These are phyloP conservation scores for Heliangelus exortis DNA, from an alignment of 2,797 vertebrate genomes.

Conservation along the genomic window DNA sequence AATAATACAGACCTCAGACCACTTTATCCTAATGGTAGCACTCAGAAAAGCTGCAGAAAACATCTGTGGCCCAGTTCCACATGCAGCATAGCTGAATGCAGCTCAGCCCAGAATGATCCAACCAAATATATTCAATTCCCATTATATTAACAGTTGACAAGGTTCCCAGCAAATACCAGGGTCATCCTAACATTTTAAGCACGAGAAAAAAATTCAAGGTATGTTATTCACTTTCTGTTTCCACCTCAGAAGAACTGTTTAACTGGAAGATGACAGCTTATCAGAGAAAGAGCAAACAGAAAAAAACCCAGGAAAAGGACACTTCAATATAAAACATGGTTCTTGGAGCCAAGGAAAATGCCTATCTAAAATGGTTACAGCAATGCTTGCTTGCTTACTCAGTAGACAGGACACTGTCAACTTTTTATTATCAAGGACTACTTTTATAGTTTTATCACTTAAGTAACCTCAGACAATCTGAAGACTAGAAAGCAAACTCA, in stretches of 20 bases:
- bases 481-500: neutral
- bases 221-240: neutral
- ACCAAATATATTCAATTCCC: neutral
- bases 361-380: fast-evolving
- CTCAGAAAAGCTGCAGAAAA: neutral
- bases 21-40: neutral
- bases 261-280: neutral
- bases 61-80: neutral
- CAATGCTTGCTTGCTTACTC: neutral
- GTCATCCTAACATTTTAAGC: neutral
- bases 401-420: neutral
- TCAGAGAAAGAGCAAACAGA: neutral
- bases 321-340: fast-evolving
- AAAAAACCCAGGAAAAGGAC: neutral
- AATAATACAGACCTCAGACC: fast-evolving
- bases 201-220: neutral
- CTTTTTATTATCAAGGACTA: neutral
- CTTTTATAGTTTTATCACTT: neutral
- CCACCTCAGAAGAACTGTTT: fast-evolving
- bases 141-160: neutral
- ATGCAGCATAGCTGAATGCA: fast-evolving
- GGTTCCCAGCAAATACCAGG: neutral
- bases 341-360: neutral
- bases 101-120: neutral
- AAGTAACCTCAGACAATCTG: neutral